Conservation (phyloP, 2,888 invertebrate species). For the Aethes cnicana region DNA sequence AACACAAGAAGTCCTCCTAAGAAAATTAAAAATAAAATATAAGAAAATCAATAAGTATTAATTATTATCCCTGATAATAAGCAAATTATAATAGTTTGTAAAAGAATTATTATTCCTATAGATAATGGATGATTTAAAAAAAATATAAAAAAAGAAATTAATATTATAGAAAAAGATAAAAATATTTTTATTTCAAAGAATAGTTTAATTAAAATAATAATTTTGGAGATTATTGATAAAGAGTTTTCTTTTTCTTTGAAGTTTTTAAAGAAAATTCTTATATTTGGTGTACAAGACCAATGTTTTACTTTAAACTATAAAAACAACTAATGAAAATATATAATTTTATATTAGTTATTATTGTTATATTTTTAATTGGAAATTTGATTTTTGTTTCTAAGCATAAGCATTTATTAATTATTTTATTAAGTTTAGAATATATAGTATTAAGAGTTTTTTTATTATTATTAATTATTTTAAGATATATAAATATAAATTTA, state of each 20-base stretch:
- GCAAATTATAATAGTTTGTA: constrained; percentile 76
- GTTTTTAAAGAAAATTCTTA: constrained; percentile 82
- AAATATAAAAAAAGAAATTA: constrained; percentile 52
- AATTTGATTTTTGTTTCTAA: constrained; percentile 79
- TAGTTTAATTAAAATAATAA: constrained; percentile 87
- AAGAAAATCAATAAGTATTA: constrained; percentile 82
- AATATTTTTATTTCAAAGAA: constrained; percentile 75
- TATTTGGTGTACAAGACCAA: constrained; percentile 87
- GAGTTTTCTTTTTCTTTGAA: constrained; percentile 80
- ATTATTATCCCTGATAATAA: constrained; percentile 72
- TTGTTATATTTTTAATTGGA: constrained; percentile 75
- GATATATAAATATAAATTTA: constrained; percentile 67
- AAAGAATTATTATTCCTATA: constrained; percentile 78
- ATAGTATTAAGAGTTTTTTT: constrained; percentile 82
- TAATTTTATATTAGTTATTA: constrained; percentile 62
- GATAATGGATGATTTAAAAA: constrained; percentile 75
- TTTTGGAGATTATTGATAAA: constrained; percentile 86
- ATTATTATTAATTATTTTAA: constrained; percentile 72
- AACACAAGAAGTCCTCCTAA: constrained; percentile 84
- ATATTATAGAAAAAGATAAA: constrained; percentile 61
- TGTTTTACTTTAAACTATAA: constrained; percentile 86
- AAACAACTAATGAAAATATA: constrained; percentile 76
- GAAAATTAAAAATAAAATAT: constrained; percentile 84
- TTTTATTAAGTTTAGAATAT: constrained; percentile 84
- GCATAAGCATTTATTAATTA: constrained; percentile 82